Conservation (phyloP, 2,113 vertebrate genomes). For the Meleagris gallopavo region DNA sequence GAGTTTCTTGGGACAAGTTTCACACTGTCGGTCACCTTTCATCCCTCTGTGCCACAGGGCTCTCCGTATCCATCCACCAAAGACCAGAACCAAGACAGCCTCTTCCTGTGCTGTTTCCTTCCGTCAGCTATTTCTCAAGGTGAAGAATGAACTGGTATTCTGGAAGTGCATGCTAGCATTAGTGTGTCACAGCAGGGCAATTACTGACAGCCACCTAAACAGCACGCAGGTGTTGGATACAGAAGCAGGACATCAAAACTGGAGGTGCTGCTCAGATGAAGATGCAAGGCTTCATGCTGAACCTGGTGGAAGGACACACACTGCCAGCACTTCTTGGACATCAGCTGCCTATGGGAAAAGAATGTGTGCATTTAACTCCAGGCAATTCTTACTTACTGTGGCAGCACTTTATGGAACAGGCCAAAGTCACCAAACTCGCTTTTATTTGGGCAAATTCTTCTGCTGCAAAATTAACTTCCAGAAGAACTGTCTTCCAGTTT, state of each 20-base stretch:
- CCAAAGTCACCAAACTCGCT: not conserved
- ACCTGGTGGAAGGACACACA: not conserved
- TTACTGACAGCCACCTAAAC: not conserved
- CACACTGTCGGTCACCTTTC: slow-evolving; percentile 63
- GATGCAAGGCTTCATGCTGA: not conserved
- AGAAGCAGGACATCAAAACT: not conserved
- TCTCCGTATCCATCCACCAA: slow-evolving; percentile 11
- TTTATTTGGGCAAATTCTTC: not conserved
- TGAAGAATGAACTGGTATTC: not conserved
- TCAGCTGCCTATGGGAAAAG: not conserved
- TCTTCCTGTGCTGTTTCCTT: slow-evolving; percentile 4
- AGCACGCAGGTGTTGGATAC: not conserved
- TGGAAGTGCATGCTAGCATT: not conserved
- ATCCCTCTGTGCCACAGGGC: slow-evolving; percentile 43
- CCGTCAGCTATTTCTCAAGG: not conserved
- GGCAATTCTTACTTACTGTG: not conserved
- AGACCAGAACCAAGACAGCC: not conserved
- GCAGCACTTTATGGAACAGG: not conserved
- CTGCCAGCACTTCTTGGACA: not conserved
- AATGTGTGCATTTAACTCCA: not conserved
- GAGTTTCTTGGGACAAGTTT: slow-evolving; percentile 51
- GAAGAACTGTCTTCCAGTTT: not conserved
- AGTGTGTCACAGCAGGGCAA: not conserved
- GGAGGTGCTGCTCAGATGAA: not conserved
- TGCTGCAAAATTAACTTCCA: not conserved